Percentiles rank a stretch among this genome's conserved stretches.
Evolutionary conservation across 23 tunicate species (phyloP).

Genomic region (Aplidium turbinatum): DNA sequence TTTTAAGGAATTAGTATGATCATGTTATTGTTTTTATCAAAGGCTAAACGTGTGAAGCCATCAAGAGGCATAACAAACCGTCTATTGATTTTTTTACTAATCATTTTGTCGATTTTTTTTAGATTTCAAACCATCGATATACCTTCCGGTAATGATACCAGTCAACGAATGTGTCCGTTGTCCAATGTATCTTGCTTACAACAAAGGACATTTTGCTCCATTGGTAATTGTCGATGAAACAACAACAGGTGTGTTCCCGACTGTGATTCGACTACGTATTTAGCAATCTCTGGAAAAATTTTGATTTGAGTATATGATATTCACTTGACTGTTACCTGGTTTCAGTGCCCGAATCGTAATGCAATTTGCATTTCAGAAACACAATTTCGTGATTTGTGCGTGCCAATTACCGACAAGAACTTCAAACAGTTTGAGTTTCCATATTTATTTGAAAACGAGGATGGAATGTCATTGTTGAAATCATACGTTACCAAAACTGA

Average conservation of each 20-base stretch:
- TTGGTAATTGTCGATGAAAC: slow-evolving; percentile 6
- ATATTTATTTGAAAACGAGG: slow-evolving; percentile 9
- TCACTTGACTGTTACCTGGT: too few relatives aligned
- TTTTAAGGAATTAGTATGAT: too few relatives aligned
- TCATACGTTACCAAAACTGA: slow-evolving; percentile 1
- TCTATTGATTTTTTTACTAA: too few relatives aligned
- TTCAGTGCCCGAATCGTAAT: neutral
- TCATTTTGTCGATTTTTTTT: too few relatives aligned
- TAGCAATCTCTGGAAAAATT: too few relatives aligned
- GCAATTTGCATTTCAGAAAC: slow-evolving; percentile 2
- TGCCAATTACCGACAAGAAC: slow-evolving; percentile 2
- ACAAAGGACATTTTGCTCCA: slow-evolving; percentile 14
- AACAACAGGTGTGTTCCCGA: slow-evolving; percentile 5
- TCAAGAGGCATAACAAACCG: too few relatives aligned
- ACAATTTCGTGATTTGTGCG: slow-evolving; percentile 23
- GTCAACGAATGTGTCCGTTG: slow-evolving; percentile 13
- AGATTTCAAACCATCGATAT: slow-evolving; percentile 30
- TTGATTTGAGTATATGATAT: too few relatives aligned
- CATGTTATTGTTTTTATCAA: too few relatives aligned
- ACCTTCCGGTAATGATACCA: slow-evolving; percentile 8
- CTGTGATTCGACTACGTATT: neutral
- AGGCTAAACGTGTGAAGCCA: too few relatives aligned
- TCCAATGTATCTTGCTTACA: slow-evolving; percentile 8
- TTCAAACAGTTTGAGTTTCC: slow-evolving; percentile 3
- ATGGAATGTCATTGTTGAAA: neutral